Evolutionary conservation across 2,113 vertebrate species (phyloP).

Genomic region (Plotosus lineatus): DNA sequence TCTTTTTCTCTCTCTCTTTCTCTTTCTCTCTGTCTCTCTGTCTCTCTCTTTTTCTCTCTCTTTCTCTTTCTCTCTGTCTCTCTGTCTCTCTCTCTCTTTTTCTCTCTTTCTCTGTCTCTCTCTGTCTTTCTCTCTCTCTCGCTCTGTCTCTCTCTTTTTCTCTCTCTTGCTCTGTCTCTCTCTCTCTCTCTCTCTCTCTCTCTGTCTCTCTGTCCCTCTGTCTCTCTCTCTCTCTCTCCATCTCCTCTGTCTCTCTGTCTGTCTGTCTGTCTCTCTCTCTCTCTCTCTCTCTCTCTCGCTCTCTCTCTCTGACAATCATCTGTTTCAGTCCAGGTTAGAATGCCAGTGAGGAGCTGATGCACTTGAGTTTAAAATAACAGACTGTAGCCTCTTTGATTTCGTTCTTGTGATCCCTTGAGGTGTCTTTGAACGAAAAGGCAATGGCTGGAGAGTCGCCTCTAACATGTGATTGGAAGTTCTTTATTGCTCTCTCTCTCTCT

Average conservation of each 20-base stretch:
- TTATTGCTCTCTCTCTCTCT: not conserved
- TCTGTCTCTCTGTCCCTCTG: conserved; percentile 34
- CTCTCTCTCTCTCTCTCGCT: conserved; percentile 29
- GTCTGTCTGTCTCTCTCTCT: conserved; percentile 32
- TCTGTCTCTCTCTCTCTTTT: conserved; percentile 36
- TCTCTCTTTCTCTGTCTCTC: conserved; percentile 9
- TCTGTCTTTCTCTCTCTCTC: conserved; percentile 34
- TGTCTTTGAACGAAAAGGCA: conserved; percentile 19
- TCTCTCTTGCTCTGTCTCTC: conserved; percentile 24
- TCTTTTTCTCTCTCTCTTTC: conserved; percentile 32
- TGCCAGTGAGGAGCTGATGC: conserved; percentile 31
- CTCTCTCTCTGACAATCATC: conserved; percentile 36
- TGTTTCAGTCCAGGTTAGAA: conserved; percentile 40
- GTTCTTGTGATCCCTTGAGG: conserved; percentile 17
- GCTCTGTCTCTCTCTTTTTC: conserved; percentile 14
- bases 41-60: conserved; percentile 33
- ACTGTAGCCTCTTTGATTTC: conserved; percentile 28
- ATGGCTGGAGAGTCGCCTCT: not conserved
- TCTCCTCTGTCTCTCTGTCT: conserved; percentile 15
- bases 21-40: conserved; percentile 20
- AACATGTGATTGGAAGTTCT: conserved; percentile 1
- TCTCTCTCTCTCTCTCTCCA: conserved; percentile 38
- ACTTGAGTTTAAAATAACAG: conserved; percentile 45
- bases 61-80: conserved; percentile 16
- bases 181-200: conserved; percentile 31